Evolutionary conservation across 2,113 vertebrate genomes (phyloP).

Genomic region (Astatoreochromis straeleni): DNA sequence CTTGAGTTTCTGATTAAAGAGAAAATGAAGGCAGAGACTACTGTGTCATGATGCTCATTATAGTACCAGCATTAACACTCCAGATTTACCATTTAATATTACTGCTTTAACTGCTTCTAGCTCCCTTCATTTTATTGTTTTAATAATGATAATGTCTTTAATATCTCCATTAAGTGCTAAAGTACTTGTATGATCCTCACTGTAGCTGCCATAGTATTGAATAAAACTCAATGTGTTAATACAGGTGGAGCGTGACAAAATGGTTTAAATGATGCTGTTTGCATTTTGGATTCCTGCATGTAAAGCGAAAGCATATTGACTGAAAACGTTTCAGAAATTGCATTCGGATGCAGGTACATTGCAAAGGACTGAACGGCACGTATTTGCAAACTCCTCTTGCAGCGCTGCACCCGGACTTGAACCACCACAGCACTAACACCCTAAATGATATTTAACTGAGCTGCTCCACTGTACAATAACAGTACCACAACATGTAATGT

Average conservation of each 20-base stretch:
- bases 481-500: not conserved
- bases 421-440: slow-evolving; percentile 21
- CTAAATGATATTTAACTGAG: not conserved
- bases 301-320: slow-evolving; percentile 16
- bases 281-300: slow-evolving; percentile 62
- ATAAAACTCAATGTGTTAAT: not conserved
- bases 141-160: not conserved
- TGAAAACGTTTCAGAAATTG: not conserved
- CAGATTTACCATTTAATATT: not conserved
- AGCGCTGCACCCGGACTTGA: slow-evolving; percentile 2
- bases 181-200: not conserved
- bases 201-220: not conserved
- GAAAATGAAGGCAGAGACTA: not conserved
- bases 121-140: not conserved
- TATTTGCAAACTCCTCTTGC: not conserved
- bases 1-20: not conserved
- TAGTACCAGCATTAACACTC: not conserved
- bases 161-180: not conserved
- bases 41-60: not conserved
- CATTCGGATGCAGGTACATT: not conserved
- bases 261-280: not conserved
- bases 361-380: slow-evolving; percentile 36
- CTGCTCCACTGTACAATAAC: slow-evolving; percentile 31
- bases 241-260: not conserved
- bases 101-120: not conserved